These are phyloP conservation scores for Campopleginae sp. DNA, from an alignment of 2,888 invertebrate species.

Conservation along the genomic window DNA sequence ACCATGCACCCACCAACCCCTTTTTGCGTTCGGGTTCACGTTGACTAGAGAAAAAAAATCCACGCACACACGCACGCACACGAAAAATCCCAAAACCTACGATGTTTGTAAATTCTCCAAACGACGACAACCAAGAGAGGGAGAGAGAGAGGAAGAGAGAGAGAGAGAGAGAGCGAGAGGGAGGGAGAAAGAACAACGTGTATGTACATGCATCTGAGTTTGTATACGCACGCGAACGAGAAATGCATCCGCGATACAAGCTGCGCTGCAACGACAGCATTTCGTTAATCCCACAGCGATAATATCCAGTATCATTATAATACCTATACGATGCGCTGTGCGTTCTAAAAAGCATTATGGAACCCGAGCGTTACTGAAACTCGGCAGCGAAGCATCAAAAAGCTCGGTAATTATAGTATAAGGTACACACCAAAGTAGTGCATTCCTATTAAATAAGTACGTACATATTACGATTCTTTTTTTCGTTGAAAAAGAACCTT, in stretches of 20 bases:
- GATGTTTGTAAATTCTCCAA: conserved; percentile 17
- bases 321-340: not conserved
- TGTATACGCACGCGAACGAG: conserved; percentile 33
- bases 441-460: conserved; percentile 14
- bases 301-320: conserved; percentile 31
- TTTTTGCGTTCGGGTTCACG: conserved; percentile 67
- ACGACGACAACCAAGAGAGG: conserved; percentile 35
- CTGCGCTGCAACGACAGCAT: conserved; percentile 26
- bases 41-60: conserved; percentile 53
- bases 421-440: conserved; percentile 1
- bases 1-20: not conserved
- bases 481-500: not conserved
- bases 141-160: conserved; percentile 61
- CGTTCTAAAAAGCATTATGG: conserved; percentile 22
- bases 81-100: conserved; percentile 21
- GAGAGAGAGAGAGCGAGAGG: conserved; percentile 55
- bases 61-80: not conserved
- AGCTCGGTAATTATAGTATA: conserved; percentile 38
- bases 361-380: conserved; percentile 22
- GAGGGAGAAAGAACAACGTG: not conserved
- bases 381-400: conserved; percentile 13
- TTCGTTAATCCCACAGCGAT: conserved; percentile 46
- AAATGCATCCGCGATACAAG: conserved; percentile 18
- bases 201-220: not conserved
- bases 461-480: not conserved